Evolutionary conservation across 2,888 invertebrate species (phyloP).

Genomic region (Epistrophe grossulariae): DNA sequence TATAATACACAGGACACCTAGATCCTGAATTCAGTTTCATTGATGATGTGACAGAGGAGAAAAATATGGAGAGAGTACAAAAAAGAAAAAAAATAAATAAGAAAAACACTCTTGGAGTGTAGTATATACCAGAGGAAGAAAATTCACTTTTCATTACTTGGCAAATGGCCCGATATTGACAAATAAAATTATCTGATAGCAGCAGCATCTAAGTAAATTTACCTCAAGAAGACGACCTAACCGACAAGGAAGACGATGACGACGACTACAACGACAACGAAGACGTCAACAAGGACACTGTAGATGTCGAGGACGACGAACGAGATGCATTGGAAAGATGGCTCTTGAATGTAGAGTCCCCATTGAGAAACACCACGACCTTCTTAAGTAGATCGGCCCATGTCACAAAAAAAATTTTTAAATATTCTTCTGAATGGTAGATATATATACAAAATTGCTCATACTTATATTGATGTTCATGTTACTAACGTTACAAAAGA

Average conservation of each 20-base stretch:
- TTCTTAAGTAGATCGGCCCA: slow-evolving; percentile 52
- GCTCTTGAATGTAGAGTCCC: slow-evolving; percentile 50
- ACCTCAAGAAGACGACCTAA: slow-evolving; percentile 67
- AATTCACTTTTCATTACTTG: slow-evolving; percentile 76
- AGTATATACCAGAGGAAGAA: slow-evolving; percentile 55
- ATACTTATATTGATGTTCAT: background rate
- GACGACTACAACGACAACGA: slow-evolving; percentile 9
- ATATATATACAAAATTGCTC: no score
- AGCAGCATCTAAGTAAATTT: slow-evolving; percentile 76
- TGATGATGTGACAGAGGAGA: slow-evolving; percentile 12
- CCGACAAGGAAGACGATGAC: slow-evolving; percentile 41
- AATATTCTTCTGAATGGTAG: slow-evolving; percentile 19
- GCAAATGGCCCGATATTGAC: slow-evolving; percentile 76
- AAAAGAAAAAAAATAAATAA: slow-evolving; percentile 47
- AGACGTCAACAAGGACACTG: slow-evolving; percentile 19
- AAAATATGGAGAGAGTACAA: background rate
- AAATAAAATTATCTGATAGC: slow-evolving; percentile 76
- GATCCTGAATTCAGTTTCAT: slow-evolving; percentile 27
- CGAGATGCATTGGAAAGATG: slow-evolving; percentile 40
- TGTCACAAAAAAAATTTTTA: slow-evolving; percentile 21
- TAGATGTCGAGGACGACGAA: slow-evolving; percentile 17
- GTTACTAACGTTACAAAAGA: slow-evolving; percentile 3
- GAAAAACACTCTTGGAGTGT: slow-evolving; percentile 58
- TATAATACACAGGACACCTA: slow-evolving; percentile 24
- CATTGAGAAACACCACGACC: slow-evolving; percentile 56